Evolutionary conservation across 2,797 vertebrate species (phyloP).

Genomic region (Phylloscopus collybita): DNA sequence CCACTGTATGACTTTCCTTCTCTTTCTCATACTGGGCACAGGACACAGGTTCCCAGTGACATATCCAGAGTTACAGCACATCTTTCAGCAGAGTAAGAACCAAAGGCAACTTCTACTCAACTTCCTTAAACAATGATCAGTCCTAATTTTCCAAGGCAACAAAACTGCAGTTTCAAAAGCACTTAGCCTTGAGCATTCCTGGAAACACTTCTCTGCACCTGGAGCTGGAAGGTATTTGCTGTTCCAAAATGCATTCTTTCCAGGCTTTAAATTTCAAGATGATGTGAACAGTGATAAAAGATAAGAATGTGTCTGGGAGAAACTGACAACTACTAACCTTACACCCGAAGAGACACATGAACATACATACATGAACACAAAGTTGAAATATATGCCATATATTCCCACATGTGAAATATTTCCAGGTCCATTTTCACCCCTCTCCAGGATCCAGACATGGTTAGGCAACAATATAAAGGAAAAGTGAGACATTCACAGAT

Average conservation of each 20-base stretch:
- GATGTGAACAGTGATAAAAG: conserved; percentile 44
- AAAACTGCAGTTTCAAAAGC: neutral
- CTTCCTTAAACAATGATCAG: neutral
- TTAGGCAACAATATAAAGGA: neutral
- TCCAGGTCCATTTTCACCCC: neutral
- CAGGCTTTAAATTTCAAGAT: conserved; percentile 51
- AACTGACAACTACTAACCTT: neutral
- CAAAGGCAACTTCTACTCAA: neutral
- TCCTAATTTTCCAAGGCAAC: neutral
- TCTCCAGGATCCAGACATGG: neutral
- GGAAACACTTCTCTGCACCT: conserved; percentile 12
- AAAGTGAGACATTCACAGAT: neutral
- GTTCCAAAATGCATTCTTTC: conserved; percentile 30
- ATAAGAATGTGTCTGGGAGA: neutral
- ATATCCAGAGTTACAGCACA: neutral
- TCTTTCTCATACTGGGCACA: neutral
- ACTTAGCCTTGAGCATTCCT: conserved; percentile 3
- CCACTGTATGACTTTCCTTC: neutral
- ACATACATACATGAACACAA: neutral
- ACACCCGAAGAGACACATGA: neutral
- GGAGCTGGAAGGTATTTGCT: conserved; percentile 17
- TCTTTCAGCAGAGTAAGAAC: neutral
- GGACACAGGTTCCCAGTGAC: neutral
- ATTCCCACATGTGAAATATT: neutral
- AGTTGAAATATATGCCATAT: neutral